Base-by-base conservation (phyloP, 2,888 invertebrate genomes). In the Cosmia trapezina region DNA sequence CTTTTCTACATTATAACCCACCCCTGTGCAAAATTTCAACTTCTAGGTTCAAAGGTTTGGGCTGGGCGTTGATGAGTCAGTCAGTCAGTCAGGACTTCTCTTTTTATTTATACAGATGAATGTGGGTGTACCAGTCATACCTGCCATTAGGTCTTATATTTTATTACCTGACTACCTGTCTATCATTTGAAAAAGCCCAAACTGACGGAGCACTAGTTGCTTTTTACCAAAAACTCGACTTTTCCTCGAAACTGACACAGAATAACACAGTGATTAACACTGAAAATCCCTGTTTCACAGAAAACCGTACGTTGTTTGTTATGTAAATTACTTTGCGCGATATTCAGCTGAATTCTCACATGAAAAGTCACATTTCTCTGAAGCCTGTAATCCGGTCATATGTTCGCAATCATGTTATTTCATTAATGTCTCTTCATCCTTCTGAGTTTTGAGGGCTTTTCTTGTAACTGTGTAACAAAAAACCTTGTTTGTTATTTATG, bases 331-430 rank as follows among this genome's bases (percentile, higher is more conserved):
- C 7, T 51, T 43, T 12, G 3, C 28, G 8, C 45, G 28, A 59
- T 67, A 76, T 76, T 59, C 51, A 59, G n/a, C 57, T n/a, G 41
- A 74, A 68, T 60, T 76, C 77, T 41, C 41, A 11, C 45, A 60
- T 53, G 69, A 59, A 45, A 74, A 76, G 71, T 75, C 70, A 78
- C 71, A 75, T 70, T 56, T 45, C 78, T 45, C 37, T 12, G 33
- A 78, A 61, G 33, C 71, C 22, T 70, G 60, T 78, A 74, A 74
- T 78, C 60, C 70, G 2, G 45, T 49, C 47, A 43, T 43, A 43
- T 53, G 72, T 59, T 79, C 51, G 45, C 60, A 67, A 75, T 75
- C 68, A 61, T 12, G 43, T 74, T 74, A 80, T 72, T 66, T 69
- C 60, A 73, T 73, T 77, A 77, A 41, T 51, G 51, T 33, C 28